Evolutionary conservation across 2,888 invertebrate species (phyloP).

Genomic region (Protophormia terraenovae): DNA sequence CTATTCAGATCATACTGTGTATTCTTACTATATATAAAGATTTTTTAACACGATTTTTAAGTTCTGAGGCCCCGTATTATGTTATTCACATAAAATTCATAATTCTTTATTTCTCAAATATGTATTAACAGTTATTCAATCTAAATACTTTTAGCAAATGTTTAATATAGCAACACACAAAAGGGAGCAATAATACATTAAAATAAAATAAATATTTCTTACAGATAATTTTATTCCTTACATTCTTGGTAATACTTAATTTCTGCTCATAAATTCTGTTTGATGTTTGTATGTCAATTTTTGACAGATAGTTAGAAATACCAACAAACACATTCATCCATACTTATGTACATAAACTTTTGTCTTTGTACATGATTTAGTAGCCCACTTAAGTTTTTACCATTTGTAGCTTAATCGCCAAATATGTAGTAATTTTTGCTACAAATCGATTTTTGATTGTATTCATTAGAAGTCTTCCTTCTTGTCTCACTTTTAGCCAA

Average conservation of each 20-base stretch:
- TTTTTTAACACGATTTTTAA: too few relatives aligned
- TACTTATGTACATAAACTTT: not conserved
- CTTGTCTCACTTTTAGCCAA: slow-evolving; percentile 2
- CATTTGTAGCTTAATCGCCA: slow-evolving; percentile 53
- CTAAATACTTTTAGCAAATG: too few relatives aligned
- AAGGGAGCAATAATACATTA: too few relatives aligned
- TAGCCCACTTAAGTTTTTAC: slow-evolving; percentile 46
- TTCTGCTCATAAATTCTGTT: slow-evolving; percentile 77
- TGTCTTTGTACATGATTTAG: slow-evolving; percentile 5
- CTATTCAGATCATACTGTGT: too few relatives aligned
- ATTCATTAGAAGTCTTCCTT: slow-evolving; percentile 74
- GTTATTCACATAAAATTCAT: too few relatives aligned
- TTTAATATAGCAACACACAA: too few relatives aligned
- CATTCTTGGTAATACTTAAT: slow-evolving; percentile 2
- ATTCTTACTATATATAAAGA: too few relatives aligned
- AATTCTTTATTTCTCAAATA: too few relatives aligned
- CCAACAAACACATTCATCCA: not conserved
- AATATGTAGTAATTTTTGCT: slow-evolving; percentile 64
- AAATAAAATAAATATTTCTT: not conserved
- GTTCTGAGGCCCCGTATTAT: too few relatives aligned
- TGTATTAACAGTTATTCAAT: too few relatives aligned
- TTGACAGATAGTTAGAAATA: slow-evolving; percentile 53
- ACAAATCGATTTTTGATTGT: slow-evolving; percentile 80
- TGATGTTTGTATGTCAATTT: slow-evolving; percentile 71
- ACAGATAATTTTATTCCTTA: not conserved